Conservation (phyloP, 2,113 vertebrate genomes). For the Archocentrus centrarchus region DNA sequence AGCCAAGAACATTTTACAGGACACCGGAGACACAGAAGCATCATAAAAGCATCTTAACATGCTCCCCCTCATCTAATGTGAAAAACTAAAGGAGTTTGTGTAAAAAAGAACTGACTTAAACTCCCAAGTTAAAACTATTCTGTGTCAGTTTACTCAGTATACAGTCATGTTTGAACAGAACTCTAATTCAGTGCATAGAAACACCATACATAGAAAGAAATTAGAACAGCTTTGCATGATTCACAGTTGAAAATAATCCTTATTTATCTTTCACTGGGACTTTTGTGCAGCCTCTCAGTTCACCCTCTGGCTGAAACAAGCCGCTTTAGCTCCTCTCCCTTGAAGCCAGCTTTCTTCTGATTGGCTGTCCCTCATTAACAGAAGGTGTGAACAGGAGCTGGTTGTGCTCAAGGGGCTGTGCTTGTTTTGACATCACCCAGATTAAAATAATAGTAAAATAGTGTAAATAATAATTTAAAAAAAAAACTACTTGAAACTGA, state of each 20-base stretch:
- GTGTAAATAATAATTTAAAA: too few species aligned
- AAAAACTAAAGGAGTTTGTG: not conserved
- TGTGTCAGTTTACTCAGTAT: too few species aligned
- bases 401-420: too few species aligned
- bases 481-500: not conserved
- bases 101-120: not conserved
- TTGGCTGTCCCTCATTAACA: too few species aligned
- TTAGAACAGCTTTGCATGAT: not conserved
- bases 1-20: not conserved
- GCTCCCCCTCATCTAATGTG: not conserved
- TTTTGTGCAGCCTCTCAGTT: not conserved
- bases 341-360: too few species aligned
- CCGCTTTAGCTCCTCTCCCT: not conserved
- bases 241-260: not conserved
- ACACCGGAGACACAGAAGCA: not conserved
- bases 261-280: not conserved
- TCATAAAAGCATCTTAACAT: not conserved
- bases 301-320: not conserved
- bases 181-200: not conserved
- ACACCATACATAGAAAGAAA: not conserved
- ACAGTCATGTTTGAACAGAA: not conserved
- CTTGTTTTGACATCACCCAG: too few species aligned
- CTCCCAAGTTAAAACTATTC: not conserved
- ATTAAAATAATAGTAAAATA: too few species aligned
- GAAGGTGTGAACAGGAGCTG: too few species aligned